phyloP scores from a whole-genome alignment of 2,797 vertebrate species.

The Peromyscus melanophrys region DNA sequence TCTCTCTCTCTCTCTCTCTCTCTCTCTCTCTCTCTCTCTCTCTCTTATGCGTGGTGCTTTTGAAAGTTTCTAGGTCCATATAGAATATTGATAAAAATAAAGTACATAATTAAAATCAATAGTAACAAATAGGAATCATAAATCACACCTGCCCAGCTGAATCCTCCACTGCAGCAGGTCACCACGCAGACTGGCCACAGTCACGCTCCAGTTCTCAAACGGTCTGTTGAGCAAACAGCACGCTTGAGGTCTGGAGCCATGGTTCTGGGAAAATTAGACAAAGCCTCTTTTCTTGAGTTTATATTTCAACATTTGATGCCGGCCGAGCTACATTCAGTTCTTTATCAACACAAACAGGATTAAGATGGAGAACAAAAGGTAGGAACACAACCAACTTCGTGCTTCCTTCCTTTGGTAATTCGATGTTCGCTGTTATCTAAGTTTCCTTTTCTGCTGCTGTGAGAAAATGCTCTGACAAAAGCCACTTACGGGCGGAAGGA shows the following conservation, averaged over 20 bases:
- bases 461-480: not conserved
- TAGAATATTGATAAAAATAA: constrained; percentile 70
- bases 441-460: not conserved
- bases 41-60: not conserved
- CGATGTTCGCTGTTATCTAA: constrained; percentile 35
- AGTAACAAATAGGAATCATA: constrained; percentile 71
- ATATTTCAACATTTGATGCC: constrained; percentile 33
- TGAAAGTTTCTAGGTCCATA: constrained; percentile 42
- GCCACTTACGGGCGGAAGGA: not conserved
- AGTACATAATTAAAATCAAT: constrained; percentile 80
- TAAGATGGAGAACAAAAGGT: not conserved
- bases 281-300: not conserved
- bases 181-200: constrained; percentile 33
- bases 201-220: not conserved
- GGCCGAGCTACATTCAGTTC: constrained; percentile 48
- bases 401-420: constrained; percentile 11
- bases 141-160: constrained; percentile 72
- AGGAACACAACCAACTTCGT: not conserved
- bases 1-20: not conserved
- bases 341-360: constrained; percentile 35
- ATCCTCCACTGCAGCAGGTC: constrained; percentile 69
- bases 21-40: not conserved
- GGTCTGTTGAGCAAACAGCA: constrained; percentile 7
- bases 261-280: constrained; percentile 30
- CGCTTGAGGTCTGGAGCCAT: rapidly evolving